A percentile compares a stretch with the other conserved stretches of the same genome.
phyloP scores from a whole-genome alignment of 1,140 invertebrate species.

The Sycobia sp. region DNA sequence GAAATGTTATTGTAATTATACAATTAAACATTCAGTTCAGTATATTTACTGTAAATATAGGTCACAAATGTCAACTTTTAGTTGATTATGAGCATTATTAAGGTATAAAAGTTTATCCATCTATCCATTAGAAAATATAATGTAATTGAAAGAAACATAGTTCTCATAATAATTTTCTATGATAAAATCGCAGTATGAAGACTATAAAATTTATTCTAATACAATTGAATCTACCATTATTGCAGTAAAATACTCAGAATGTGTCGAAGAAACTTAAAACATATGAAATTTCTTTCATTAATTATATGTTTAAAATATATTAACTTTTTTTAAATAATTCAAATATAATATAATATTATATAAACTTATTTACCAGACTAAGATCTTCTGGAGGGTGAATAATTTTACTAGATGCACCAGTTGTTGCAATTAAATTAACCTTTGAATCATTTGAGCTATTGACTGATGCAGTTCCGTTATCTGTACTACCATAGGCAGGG shows the following conservation, averaged over 20 bases:
- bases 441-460: conserved; percentile 64
- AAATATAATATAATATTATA: background rate
- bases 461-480: conserved; percentile 49
- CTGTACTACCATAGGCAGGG: conserved; percentile 68
- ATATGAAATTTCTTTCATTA: background rate
- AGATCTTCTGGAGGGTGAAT: conserved; percentile 94
- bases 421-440: conserved; percentile 76
- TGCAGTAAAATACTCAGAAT: too few relatives aligned
- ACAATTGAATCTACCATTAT: background rate
- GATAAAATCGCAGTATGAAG: too few relatives aligned
- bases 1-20: background rate
- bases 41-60: too few relatives aligned
- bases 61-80: conserved; percentile 20
- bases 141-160: conserved; percentile 26
- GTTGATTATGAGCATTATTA: too few relatives aligned
- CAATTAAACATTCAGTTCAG: too few relatives aligned
- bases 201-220: conserved; percentile 11
- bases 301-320: background rate
- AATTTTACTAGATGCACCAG: conserved; percentile 86
- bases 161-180: too few relatives aligned
- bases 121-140: conserved; percentile 19
- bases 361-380: conserved; percentile 69
- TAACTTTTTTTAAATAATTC: background rate
- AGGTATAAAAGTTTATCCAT: too few relatives aligned
- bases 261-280: too few relatives aligned